These are phyloP conservation scores for Eupithecia pulchellata DNA, from an alignment of 2,888 invertebrate species.

Conservation along the genomic window DNA sequence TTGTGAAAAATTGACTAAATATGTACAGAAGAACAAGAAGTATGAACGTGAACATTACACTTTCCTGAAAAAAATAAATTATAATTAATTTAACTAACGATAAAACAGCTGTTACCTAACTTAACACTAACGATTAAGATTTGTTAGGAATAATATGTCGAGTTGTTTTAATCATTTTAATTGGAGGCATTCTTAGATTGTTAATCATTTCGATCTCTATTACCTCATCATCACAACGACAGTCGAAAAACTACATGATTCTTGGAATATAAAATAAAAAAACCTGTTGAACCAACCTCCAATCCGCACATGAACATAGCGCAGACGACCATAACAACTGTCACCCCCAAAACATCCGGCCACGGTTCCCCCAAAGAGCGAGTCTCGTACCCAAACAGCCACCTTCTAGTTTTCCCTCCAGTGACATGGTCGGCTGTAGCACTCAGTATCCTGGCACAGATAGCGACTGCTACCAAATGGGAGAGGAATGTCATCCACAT, in stretches of 20 bases:
- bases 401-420: constrained; percentile 84
- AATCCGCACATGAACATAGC: constrained; percentile 87
- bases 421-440: constrained; percentile 87
- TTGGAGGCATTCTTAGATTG: constrained; percentile 43
- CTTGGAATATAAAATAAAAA: background rate
- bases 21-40: constrained; percentile 73
- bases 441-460: constrained; percentile 86
- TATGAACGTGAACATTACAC: constrained; percentile 80
- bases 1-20: constrained; percentile 80
- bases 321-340: constrained; percentile 86
- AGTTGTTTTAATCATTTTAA: constrained; percentile 36
- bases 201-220: constrained; percentile 35
- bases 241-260: background rate
- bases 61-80: constrained; percentile 74
- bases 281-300: constrained; percentile 60
- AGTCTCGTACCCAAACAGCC: constrained; percentile 86
- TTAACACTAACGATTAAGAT: constrained; percentile 18
- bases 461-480: constrained; percentile 85
- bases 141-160: constrained; percentile 27
- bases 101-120: constrained; percentile 22
- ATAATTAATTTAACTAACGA: no score
- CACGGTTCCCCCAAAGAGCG: constrained; percentile 86
- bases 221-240: constrained; percentile 6
- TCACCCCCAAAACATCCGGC: constrained; percentile 87
- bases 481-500: constrained; percentile 87